Evolutionary conservation across 2,888 invertebrate species (phyloP).

Genomic region (Drosophila mimica): DNA sequence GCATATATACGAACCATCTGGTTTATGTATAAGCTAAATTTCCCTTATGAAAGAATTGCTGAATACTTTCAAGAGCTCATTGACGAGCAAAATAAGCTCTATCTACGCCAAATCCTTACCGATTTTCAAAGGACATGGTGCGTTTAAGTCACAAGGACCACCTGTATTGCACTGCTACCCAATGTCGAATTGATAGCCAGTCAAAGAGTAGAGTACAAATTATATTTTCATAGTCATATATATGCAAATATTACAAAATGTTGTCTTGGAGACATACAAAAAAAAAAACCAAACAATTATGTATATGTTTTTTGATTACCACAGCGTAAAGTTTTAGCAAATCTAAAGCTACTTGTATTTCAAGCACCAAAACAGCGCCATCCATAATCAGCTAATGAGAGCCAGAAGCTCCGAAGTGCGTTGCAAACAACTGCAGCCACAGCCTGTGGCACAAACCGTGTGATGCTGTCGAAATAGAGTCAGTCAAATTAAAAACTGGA

Average conservation of each 20-base stretch:
- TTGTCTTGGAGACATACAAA: slow-evolving; percentile 42
- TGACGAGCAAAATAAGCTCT: not conserved
- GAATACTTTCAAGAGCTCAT: not conserved
- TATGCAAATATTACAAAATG: slow-evolving; percentile 39
- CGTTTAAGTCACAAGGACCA: not conserved
- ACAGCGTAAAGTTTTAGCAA: slow-evolving; percentile 19
- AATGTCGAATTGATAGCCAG: not conserved
- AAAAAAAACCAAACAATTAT: slow-evolving; percentile 41
- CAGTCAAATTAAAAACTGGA: not conserved
- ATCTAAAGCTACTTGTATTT: slow-evolving; percentile 15
- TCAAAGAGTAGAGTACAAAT: slow-evolving; percentile 5
- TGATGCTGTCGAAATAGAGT: slow-evolving; percentile 85
- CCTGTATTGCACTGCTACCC: not conserved
- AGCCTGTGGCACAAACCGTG: slow-evolving; percentile 94
- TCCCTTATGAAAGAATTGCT: not conserved
- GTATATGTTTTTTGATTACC: slow-evolving; percentile 35
- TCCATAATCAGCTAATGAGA: slow-evolving; percentile 61
- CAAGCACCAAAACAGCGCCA: slow-evolving; percentile 14
- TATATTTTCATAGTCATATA: slow-evolving; percentile 38
- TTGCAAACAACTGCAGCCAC: slow-evolving; percentile 94
- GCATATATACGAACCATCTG: not conserved
- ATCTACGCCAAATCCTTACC: not conserved
- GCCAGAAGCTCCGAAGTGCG: slow-evolving; percentile 86
- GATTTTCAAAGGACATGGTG: not conserved
- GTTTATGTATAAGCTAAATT: not conserved